Conservation (phyloP, 2,797 vertebrate species). For the Antennarius maculatus region DNA sequence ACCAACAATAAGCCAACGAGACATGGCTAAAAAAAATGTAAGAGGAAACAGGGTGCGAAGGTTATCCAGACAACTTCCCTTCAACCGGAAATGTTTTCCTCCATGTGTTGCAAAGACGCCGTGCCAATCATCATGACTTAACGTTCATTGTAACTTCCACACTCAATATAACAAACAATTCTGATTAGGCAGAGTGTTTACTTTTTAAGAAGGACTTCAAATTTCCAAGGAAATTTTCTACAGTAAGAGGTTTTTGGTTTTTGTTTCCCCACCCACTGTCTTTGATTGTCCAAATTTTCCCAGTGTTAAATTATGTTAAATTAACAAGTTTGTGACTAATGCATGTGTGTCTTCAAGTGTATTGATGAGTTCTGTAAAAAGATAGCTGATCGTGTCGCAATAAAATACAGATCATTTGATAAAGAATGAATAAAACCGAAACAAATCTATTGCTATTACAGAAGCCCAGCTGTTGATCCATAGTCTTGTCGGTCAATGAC, state of each 20-base stretch:
- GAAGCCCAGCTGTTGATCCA: slow-evolving; percentile 55
- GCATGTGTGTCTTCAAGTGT: background rate
- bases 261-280: background rate
- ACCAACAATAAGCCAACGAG: slow-evolving; percentile 62
- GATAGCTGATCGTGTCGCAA: too few species aligned
- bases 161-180: slow-evolving; percentile 24
- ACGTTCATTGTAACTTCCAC: slow-evolving; percentile 20
- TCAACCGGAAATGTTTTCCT: slow-evolving; percentile 37
- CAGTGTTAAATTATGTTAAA: background rate
- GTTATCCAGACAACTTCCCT: slow-evolving; percentile 53
- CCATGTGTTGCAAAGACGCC: slow-evolving; percentile 20
- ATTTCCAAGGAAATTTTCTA: too few species aligned
- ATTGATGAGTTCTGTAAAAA: too few species aligned
- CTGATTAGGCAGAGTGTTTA: slow-evolving; percentile 22
- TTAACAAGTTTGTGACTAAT: slow-evolving; percentile 14
- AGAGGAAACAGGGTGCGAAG: slow-evolving; percentile 56
- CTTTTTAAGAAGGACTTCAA: slow-evolving; percentile 11
- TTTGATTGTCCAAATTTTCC: slow-evolving; percentile 13
- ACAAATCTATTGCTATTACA: slow-evolving; percentile 59
- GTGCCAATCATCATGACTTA: slow-evolving; percentile 4
- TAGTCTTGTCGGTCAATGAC: slow-evolving; percentile 47
- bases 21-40: slow-evolving; percentile 60
- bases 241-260: background rate
- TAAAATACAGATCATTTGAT: too few species aligned
- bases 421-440: slow-evolving; percentile 18